phyloP scores from a whole-genome alignment of 1,140 invertebrate species.

The Drosophila equinoxialis region DNA sequence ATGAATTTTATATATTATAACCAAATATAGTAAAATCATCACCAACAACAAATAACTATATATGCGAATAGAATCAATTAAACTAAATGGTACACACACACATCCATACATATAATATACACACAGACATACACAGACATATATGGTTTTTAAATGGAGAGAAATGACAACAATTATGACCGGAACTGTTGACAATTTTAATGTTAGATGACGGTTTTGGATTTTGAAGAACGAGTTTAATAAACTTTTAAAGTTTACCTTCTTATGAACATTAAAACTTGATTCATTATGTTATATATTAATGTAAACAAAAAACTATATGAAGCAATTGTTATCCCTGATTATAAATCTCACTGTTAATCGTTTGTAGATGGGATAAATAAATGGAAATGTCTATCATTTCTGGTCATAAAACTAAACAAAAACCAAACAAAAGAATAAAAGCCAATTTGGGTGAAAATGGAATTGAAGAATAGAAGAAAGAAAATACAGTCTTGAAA shows the following conservation, averaged over 20 bases:
- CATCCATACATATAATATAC: constrained; percentile 18
- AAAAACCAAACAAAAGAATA: background rate
- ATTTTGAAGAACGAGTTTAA: no score
- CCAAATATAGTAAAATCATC: constrained; percentile 46
- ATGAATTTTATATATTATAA: constrained; percentile 29
- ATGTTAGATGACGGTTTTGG: background rate
- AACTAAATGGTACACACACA: constrained; percentile 30
- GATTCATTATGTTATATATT: no score
- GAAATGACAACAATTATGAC: constrained; percentile 31
- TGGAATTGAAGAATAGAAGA: background rate
- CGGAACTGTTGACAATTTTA: constrained; percentile 10
- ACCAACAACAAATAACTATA: constrained; percentile 47
- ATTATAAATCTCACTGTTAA: no score
- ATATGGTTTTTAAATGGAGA: constrained; percentile 37
- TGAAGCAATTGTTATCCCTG: no score
- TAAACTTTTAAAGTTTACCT: no score
- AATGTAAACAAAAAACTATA: no score
- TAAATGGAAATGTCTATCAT: background rate
- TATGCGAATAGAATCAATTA: constrained; percentile 39
- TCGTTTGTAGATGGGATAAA: no score
- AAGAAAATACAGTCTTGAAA: constrained; percentile 24
- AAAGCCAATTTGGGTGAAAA: background rate
- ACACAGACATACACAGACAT: constrained; percentile 11
- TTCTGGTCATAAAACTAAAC: background rate
- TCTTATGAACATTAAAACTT: no score